Conservation (phyloP, 2,797 vertebrate genomes). For the Thalassophryne amazonica region DNA sequence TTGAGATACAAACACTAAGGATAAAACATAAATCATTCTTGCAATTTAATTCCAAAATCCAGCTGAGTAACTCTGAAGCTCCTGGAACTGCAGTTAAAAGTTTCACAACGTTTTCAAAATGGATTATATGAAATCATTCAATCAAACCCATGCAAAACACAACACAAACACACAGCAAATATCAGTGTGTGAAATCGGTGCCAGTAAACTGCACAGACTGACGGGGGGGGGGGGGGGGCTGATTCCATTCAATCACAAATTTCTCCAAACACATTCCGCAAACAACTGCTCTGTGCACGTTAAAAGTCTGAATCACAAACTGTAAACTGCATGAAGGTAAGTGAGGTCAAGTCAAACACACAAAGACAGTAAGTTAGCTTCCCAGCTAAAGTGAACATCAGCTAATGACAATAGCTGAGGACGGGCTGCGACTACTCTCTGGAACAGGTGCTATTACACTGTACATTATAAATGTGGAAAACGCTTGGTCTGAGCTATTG, state of each 20-base stretch:
- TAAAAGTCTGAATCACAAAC: conserved; percentile 1
- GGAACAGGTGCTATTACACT: conserved; percentile 18
- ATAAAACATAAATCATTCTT: too few species aligned
- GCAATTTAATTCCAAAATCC: too few species aligned
- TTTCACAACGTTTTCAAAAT: too few species aligned
- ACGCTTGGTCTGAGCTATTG: not conserved
- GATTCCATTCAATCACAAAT: conserved; percentile 42
- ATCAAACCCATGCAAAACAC: too few species aligned
- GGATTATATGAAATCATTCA: too few species aligned
- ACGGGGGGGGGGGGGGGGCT: conserved; percentile 13
- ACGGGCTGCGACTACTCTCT: conserved; percentile 58
- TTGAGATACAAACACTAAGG: too few species aligned
- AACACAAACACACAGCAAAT: not conserved
- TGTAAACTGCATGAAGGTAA: conserved; percentile 13
- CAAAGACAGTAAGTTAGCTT: conserved; percentile 70
- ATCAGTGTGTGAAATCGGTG: too few species aligned
- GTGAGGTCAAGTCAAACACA: conserved; percentile 54
- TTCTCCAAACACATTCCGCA: too few species aligned
- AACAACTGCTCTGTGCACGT: too few species aligned
- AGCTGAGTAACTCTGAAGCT: too few species aligned
- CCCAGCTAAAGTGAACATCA: conserved; percentile 55
- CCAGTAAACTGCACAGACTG: conserved; percentile 4
- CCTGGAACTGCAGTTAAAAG: too few species aligned
- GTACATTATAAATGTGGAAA: conserved; percentile 6
- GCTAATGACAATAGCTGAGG: conserved; percentile 75